Conservation (phyloP, 2,888 invertebrate genomes). For the Ichneumoninae sp. region DNA sequence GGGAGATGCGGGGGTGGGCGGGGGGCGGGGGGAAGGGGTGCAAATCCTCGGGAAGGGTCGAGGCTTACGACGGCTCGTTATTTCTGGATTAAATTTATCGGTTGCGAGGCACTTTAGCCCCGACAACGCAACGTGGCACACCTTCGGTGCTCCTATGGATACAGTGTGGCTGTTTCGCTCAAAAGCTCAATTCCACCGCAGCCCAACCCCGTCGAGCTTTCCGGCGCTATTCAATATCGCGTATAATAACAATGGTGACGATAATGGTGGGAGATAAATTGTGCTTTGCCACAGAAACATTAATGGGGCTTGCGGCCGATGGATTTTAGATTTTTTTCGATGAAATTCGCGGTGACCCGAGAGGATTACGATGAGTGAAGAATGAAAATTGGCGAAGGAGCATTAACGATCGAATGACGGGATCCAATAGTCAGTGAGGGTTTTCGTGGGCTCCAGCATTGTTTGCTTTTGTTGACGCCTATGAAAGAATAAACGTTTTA, state of each 20-base stretch:
- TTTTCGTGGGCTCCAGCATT: not conserved
- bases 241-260: slow-evolving; percentile 7
- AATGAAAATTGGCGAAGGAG: not conserved
- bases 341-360: not conserved
- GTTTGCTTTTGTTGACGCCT: not conserved
- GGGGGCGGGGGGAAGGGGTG: slow-evolving; percentile 34
- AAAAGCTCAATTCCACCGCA: slow-evolving; percentile 18
- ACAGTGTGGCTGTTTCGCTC: slow-evolving; percentile 29
- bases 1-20: not conserved
- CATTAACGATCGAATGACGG: not conserved
- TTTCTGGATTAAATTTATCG: slow-evolving; percentile 72
- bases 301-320: slow-evolving; percentile 8
- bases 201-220: not conserved
- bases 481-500: not conserved
- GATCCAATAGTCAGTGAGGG: not conserved
- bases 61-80: slow-evolving; percentile 71
- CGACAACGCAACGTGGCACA: slow-evolving; percentile 38
- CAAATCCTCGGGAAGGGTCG: slow-evolving; percentile 68
- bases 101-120: slow-evolving; percentile 65
- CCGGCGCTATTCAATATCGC: slow-evolving; percentile 9
- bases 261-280: slow-evolving; percentile 2
- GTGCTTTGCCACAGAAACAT: not conserved
- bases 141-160: slow-evolving; percentile 29
- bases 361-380: not conserved
- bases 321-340: not conserved